Conservation (phyloP, 2,888 invertebrate species). For the Drosophila prostipennis region DNA sequence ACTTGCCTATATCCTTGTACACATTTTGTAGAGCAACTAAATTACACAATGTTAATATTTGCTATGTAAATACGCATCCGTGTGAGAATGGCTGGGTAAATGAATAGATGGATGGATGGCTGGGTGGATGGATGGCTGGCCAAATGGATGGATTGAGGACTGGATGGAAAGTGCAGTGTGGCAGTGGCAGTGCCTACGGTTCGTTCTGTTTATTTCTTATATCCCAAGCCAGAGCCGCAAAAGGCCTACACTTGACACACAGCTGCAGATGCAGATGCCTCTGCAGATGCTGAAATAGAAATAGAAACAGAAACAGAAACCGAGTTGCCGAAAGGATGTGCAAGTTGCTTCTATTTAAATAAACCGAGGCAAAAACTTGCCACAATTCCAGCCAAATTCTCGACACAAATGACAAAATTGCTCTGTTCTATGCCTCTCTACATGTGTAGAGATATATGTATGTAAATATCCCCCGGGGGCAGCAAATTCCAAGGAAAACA, state of each 20-base stretch:
- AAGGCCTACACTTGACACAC: slow-evolving; percentile 40
- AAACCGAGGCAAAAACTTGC: slow-evolving; percentile 59
- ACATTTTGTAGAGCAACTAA: slow-evolving; percentile 72
- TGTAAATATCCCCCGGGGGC: slow-evolving; percentile 19
- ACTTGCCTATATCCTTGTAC: slow-evolving; percentile 36
- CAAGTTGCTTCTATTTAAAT: slow-evolving; percentile 58
- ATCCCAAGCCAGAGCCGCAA: slow-evolving; percentile 4
- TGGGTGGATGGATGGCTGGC: slow-evolving; percentile 14
- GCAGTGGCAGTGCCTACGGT: slow-evolving; percentile 26
- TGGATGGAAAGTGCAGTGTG: slow-evolving; percentile 15
- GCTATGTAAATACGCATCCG: slow-evolving; percentile 44
- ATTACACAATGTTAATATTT: slow-evolving; percentile 76
- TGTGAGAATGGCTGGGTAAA: slow-evolving; percentile 22
- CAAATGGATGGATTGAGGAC: slow-evolving; percentile 13
- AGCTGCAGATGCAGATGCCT: neutral
- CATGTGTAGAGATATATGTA: neutral
- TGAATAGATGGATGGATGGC: slow-evolving; percentile 16
- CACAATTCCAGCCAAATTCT: slow-evolving; percentile 45
- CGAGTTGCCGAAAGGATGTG: slow-evolving; percentile 19
- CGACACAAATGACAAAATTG: slow-evolving; percentile 28
- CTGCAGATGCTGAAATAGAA: neutral
- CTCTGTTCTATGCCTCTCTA: slow-evolving; percentile 11
- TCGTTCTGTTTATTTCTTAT: slow-evolving; percentile 35
- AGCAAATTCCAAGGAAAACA: slow-evolving; percentile 36
- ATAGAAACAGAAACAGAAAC: slow-evolving; percentile 1